Conservation (phyloP, 1,140 invertebrate species). For the Theocolax elegans region DNA sequence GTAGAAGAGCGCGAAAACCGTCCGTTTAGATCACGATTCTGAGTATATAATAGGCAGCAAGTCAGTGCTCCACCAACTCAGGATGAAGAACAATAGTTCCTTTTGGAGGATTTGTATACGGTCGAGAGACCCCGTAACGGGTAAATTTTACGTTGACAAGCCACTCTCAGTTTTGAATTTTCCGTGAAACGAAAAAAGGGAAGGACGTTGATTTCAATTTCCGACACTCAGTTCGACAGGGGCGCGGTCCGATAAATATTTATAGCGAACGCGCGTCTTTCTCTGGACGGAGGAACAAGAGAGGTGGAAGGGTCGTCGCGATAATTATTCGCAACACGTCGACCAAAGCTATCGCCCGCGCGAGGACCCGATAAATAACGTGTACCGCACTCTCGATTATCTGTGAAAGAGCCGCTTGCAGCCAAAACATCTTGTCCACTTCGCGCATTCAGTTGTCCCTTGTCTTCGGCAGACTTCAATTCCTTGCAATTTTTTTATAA, state of each 20-base stretch:
- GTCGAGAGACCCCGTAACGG: too few species aligned
- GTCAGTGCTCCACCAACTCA: too few species aligned
- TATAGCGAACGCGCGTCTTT: not conserved
- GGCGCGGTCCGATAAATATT: slow-evolving; percentile 19
- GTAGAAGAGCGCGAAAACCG: too few species aligned
- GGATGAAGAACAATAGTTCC: too few species aligned
- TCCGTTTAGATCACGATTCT: too few species aligned
- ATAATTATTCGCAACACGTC: slow-evolving; percentile 15
- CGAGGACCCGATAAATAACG: slow-evolving; percentile 11
- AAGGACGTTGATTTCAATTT: slow-evolving; percentile 1
- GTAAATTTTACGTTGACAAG: too few species aligned
- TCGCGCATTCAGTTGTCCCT: not conserved
- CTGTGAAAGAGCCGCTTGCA: not conserved
- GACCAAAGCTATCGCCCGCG: too few species aligned
- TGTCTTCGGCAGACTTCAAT: not conserved
- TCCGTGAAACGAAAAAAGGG: not conserved
- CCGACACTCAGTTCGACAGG: not conserved
- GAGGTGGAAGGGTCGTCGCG: not conserved
- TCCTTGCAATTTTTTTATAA: slow-evolving; percentile 11
- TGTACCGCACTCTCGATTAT: slow-evolving; percentile 7
- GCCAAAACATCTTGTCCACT: too few species aligned
- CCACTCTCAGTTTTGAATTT: slow-evolving; percentile 6
- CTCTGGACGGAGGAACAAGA: not conserved
- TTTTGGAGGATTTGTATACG: too few species aligned
- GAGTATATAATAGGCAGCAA: too few species aligned